Percentiles rank a stretch among this genome's conserved stretches.
These are phyloP conservation scores for Pyrrhosoma nymphula DNA, from an alignment of 2,888 invertebrate species.

Conservation along the genomic window DNA sequence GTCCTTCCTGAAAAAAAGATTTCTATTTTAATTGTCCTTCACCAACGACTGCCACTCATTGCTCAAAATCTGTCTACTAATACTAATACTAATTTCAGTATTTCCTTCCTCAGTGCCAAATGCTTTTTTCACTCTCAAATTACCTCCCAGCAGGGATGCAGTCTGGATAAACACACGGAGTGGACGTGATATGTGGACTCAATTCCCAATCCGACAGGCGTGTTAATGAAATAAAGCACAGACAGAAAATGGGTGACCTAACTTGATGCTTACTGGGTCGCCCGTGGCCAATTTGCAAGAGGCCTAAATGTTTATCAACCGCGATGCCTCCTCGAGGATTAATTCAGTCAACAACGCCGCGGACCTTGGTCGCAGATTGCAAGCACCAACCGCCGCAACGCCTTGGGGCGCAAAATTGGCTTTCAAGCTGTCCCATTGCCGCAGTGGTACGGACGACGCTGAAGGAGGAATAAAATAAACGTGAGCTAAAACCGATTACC, in stretches of 20 bases:
- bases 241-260: not conserved
- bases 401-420: constrained; percentile 23
- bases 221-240: not conserved
- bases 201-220: not conserved
- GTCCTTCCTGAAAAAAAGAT: too few relatives aligned
- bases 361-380: not conserved
- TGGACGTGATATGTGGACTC: too few relatives aligned
- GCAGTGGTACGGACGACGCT: not conserved
- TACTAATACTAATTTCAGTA: too few relatives aligned
- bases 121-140: too few relatives aligned
- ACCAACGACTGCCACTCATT: too few relatives aligned
- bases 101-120: too few relatives aligned
- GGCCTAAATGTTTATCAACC: not conserved
- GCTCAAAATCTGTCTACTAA: too few relatives aligned
- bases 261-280: not conserved
- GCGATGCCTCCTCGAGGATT: not conserved
- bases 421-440: not conserved
- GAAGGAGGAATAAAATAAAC: not conserved
- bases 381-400: not conserved
- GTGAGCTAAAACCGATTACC: constrained; percentile 49
- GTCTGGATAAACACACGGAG: too few relatives aligned
- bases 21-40: too few relatives aligned
- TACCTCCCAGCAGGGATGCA: too few relatives aligned
- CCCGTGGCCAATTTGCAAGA: not conserved
- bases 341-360: not conserved